phyloP scores from a whole-genome alignment of 2,113 vertebrate species.

The Nanorana parkeri region DNA sequence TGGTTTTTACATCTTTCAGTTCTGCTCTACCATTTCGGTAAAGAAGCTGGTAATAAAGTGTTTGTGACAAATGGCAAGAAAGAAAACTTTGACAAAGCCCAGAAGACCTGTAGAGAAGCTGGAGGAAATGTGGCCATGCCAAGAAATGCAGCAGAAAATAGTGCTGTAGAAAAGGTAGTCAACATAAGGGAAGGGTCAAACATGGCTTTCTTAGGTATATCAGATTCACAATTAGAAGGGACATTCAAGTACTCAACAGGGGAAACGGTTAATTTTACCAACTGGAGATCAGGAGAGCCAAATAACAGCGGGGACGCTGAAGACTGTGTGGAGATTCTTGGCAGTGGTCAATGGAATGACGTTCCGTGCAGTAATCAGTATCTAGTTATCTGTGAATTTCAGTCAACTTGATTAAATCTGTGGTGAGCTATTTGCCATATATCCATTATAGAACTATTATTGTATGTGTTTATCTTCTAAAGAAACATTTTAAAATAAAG shows the following conservation, averaged over 20 bases:
- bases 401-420: background rate
- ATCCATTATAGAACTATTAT: no score
- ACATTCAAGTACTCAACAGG: slow-evolving; percentile 36
- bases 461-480: no score
- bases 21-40: slow-evolving; percentile 42
- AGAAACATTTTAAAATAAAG: no score
- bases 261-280: slow-evolving; percentile 24
- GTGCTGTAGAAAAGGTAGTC: background rate
- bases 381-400: slow-evolving; percentile 58
- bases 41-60: slow-evolving; percentile 20
- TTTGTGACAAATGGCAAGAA: slow-evolving; percentile 38
- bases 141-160: slow-evolving; percentile 51
- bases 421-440: no score
- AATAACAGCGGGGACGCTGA: slow-evolving; percentile 20
- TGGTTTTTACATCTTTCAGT: slow-evolving; percentile 15
- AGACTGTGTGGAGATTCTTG: slow-evolving; percentile 27
- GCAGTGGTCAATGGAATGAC: slow-evolving; percentile 27
- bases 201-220: background rate
- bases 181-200: slow-evolving; percentile 7
- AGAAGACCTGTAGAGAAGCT: slow-evolving; percentile 29
- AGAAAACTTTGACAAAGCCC: slow-evolving; percentile 45
- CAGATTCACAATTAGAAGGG: slow-evolving; percentile 51
- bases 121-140: slow-evolving; percentile 6
- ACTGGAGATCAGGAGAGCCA: slow-evolving; percentile 32
- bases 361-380: background rate